phyloP scores from a whole-genome alignment of 2,113 vertebrate genomes.

The Petromus typicus region DNA sequence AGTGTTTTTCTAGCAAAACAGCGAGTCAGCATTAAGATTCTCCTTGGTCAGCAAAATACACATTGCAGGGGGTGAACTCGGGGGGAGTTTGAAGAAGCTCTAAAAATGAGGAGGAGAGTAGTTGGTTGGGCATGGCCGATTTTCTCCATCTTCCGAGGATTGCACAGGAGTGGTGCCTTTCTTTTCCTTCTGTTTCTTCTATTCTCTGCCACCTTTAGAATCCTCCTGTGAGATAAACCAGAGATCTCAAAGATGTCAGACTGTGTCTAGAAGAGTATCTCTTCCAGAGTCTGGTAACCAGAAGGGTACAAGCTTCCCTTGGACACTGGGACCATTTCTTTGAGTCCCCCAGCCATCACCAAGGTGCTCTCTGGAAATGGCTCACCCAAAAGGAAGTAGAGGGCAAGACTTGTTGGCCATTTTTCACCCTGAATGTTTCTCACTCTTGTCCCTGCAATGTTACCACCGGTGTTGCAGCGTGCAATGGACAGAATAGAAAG shows the following conservation, averaged over 20 bases:
- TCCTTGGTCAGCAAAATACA: constrained; percentile 67
- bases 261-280: neutral
- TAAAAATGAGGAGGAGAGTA: constrained; percentile 7
- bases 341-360: neutral
- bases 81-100: constrained; percentile 14
- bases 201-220: neutral
- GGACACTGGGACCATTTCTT: neutral
- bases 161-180: neutral
- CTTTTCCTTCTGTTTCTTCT: neutral
- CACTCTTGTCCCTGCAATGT: neutral
- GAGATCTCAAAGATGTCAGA: neutral
- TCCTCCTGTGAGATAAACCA: neutral
- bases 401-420: neutral
- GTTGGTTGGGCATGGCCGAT: neutral
- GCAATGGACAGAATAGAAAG: neutral
- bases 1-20: constrained; percentile 76
- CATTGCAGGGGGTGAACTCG: neutral
- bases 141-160: constrained; percentile 12
- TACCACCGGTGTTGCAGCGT: neutral
- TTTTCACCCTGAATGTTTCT: neutral
- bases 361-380: neutral
- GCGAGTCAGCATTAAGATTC: constrained; percentile 73
- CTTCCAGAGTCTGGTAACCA: neutral
- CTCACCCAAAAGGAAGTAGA: neutral
- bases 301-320: neutral